A percentile compares a stretch with the other conserved stretches of the same genome.
Evolutionary conservation across 1,140 invertebrate species (phyloP).

Genomic region (Scaptomyza pallida): DNA sequence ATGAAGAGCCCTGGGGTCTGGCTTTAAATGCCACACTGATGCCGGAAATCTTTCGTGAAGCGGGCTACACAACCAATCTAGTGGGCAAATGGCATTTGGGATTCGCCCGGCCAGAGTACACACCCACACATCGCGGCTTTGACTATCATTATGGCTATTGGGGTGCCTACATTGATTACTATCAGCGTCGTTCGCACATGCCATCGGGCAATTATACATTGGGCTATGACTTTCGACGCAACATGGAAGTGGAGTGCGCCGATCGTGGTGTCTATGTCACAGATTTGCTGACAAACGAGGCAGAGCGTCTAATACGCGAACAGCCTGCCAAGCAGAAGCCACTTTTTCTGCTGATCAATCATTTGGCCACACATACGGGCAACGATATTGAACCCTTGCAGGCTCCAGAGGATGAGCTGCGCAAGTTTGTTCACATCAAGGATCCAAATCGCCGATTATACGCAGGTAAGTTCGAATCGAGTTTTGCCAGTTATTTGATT

Average conservation of each 20-base stretch:
- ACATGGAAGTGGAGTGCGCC: slow-evolving; percentile 86
- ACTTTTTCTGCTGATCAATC: slow-evolving; percentile 92
- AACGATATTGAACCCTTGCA: slow-evolving; percentile 89
- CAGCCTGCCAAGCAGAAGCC: slow-evolving; percentile 86
- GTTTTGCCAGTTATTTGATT: not conserved
- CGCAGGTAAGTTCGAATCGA: slow-evolving; percentile 86
- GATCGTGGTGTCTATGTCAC: slow-evolving; percentile 89
- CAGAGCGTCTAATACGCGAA: slow-evolving; percentile 88
- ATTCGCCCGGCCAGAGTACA: slow-evolving; percentile 88
- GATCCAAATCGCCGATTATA: slow-evolving; percentile 90
- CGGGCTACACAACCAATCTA: slow-evolving; percentile 92
- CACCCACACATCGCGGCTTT: slow-evolving; percentile 92
- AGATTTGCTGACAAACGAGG: slow-evolving; percentile 90
- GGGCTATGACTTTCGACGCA: slow-evolving; percentile 90
- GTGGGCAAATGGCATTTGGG: slow-evolving; percentile 98
- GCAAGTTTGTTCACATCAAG: slow-evolving; percentile 89
- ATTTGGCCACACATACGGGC: slow-evolving; percentile 92
- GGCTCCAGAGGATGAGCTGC: slow-evolving; percentile 90
- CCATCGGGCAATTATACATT: slow-evolving; percentile 84
- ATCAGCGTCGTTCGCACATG: slow-evolving; percentile 87
- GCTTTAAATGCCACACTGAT: slow-evolving; percentile 89
- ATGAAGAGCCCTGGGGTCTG: slow-evolving; percentile 89
- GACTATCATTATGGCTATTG: slow-evolving; percentile 93
- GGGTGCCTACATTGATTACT: slow-evolving; percentile 93
- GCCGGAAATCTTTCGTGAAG: slow-evolving; percentile 89